Conservation (phyloP, 2,888 invertebrate genomes). For the Terebella lapidaria region DNA sequence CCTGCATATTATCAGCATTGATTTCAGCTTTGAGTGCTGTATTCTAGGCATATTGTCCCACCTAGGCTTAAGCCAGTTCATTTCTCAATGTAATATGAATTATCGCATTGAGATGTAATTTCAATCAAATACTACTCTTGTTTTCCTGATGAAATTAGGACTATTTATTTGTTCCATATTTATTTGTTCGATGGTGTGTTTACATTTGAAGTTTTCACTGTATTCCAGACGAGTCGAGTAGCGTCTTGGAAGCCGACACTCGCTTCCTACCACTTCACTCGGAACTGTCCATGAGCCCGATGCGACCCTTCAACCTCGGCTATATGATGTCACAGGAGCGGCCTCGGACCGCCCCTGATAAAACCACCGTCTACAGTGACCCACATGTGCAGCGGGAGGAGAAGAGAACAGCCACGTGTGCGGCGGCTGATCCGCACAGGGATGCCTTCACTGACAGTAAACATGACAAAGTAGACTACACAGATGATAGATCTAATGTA, state of each 20-base stretch:
- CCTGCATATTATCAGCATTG: no score
- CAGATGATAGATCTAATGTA: background rate
- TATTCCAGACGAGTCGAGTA: constrained; percentile 25
- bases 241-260: constrained; percentile 46
- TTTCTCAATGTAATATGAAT: no score
- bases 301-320: constrained; percentile 9
- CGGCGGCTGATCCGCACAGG: background rate
- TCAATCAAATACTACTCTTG: no score
- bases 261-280: constrained; percentile 39
- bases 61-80: no score
- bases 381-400: background rate
- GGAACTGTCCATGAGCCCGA: constrained; percentile 16
- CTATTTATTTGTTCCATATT: no score
- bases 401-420: background rate
- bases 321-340: constrained; percentile 18
- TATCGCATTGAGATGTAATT: no score
- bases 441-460: background rate
- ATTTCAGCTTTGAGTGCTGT: no score
- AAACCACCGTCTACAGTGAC: background rate
- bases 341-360: background rate
- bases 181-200: no score
- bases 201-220: no score
- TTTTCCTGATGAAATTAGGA: no score
- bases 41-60: no score
- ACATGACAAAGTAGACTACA: background rate